These are phyloP conservation scores for Chironomus riparius DNA, from an alignment of 2,888 invertebrate genomes.

Conservation along the genomic window DNA sequence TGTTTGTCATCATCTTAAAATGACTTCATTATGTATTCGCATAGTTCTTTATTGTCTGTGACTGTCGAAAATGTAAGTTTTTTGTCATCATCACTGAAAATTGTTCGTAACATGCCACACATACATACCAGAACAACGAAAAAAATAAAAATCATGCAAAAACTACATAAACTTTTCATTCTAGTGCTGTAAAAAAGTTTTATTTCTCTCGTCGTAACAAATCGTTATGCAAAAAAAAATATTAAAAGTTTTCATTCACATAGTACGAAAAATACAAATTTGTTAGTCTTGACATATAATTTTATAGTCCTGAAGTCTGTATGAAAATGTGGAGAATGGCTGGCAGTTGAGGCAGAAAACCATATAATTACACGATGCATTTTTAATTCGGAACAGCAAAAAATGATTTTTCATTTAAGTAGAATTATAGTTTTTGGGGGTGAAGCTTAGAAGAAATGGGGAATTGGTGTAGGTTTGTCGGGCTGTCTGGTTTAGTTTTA, in stretches of 20 bases:
- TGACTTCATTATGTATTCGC: neutral
- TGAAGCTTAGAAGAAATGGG: no score
- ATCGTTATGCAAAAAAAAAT: neutral
- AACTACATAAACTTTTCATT: neutral
- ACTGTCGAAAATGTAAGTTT: neutral
- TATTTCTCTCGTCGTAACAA: neutral
- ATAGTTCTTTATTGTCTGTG: neutral
- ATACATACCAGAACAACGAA: no score
- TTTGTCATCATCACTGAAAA: neutral
- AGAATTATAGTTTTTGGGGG: no score
- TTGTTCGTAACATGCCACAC: neutral
- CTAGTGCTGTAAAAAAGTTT: neutral
- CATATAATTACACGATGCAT: constrained; percentile 15
- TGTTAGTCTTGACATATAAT: neutral
- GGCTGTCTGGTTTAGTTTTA: no score
- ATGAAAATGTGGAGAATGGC: neutral
- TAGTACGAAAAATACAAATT: neutral
- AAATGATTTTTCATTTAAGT: no score
- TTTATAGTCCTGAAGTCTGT: neutral
- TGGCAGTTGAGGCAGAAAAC: neutral
- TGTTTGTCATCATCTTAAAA: neutral
- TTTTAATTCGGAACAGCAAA: neutral
- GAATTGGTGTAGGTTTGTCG: no score
- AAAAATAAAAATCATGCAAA: neutral
- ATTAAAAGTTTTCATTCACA: neutral